These are phyloP conservation scores for Geopemphigus sp. DNA, from an alignment of 1,140 invertebrate genomes.

Conservation along the genomic window DNA sequence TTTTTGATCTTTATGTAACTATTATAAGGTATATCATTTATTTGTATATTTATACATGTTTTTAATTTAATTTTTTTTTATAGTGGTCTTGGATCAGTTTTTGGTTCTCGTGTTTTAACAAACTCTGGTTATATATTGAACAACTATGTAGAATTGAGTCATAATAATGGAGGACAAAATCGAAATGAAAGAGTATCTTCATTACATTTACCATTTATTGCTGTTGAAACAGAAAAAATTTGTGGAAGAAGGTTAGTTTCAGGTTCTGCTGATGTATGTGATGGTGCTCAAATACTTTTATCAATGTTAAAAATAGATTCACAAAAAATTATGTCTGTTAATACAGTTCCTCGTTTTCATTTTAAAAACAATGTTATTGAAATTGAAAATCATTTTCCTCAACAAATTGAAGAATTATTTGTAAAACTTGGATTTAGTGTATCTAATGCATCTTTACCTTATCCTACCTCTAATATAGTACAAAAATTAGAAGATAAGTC, in stretches of 20 bases:
- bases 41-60: constrained; percentile 40
- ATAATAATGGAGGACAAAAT: constrained; percentile 44
- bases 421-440: neutral
- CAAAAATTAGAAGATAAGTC: constrained; percentile 61
- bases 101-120: constrained; percentile 60
- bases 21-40: constrained; percentile 64
- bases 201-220: constrained; percentile 55
- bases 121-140: constrained; percentile 57
- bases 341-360: constrained; percentile 38
- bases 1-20: constrained; percentile 68
- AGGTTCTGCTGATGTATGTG: constrained; percentile 55
- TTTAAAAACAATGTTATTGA: constrained; percentile 26
- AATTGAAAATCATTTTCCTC: constrained; percentile 33
- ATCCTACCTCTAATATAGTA: constrained; percentile 62
- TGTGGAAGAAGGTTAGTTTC: constrained; percentile 57
- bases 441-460: constrained; percentile 56
- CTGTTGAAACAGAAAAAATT: constrained; percentile 55
- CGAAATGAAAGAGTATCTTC: constrained; percentile 31
- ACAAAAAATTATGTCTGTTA: constrained; percentile 24
- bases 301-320: constrained; percentile 48
- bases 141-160: constrained; percentile 53
- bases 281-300: constrained; percentile 55
- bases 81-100: constrained; percentile 59
- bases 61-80: constrained; percentile 53
- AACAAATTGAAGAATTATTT: neutral